Conservation (phyloP, 2,797 vertebrate species). For the Urocyon cinereoargenteus region DNA sequence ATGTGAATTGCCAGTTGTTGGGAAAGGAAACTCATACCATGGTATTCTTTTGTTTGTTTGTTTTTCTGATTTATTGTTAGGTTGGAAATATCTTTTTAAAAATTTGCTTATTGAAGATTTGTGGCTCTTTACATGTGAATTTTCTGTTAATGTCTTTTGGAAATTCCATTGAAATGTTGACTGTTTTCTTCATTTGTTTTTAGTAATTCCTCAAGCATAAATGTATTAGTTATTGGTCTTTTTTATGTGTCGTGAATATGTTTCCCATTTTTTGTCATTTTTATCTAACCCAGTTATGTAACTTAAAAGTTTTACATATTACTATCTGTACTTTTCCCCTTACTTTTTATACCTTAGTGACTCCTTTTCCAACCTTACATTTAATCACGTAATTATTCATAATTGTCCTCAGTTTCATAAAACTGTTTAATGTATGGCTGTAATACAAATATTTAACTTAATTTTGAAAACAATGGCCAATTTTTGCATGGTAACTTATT, state of each 20-base stretch:
- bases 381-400: not conserved
- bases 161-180: not conserved
- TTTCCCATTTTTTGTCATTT: not conserved
- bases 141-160: not conserved
- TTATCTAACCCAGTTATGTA: not conserved
- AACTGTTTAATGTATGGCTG: not conserved
- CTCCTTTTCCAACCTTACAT: not conserved
- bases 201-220: not conserved
- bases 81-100: not conserved
- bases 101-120: not conserved
- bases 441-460: conserved; percentile 15
- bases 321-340: not conserved
- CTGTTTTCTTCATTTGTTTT: not conserved
- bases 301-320: not conserved
- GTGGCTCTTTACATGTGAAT: not conserved
- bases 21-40: not conserved
- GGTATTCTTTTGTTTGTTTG: not conserved
- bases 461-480: not conserved
- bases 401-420: not conserved
- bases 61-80: not conserved
- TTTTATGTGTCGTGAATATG: not conserved
- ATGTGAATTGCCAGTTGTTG: not conserved
- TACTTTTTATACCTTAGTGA: not conserved
- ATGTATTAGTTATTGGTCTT: not conserved
- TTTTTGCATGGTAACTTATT: not conserved